Percentiles rank a stretch among this genome's conserved stretches.
These are phyloP conservation scores for Pelosia muscerda DNA, from an alignment of 2,888 invertebrate species.

Conservation along the genomic window DNA sequence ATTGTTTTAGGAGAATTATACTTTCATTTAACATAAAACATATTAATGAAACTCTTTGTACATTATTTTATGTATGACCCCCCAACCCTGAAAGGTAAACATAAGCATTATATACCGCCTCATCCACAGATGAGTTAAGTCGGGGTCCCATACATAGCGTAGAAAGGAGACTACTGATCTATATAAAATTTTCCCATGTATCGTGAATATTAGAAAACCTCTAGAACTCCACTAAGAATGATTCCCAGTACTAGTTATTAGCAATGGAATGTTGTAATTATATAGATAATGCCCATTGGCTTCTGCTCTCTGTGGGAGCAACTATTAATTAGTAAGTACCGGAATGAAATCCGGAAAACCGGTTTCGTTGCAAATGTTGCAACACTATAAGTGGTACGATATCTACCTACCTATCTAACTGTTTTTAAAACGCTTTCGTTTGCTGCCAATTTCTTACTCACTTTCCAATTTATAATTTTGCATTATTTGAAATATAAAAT, in stretches of 20 bases:
- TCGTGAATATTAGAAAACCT: neutral
- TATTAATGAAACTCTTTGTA: no score
- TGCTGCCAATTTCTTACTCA: neutral
- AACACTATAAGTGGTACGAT: neutral
- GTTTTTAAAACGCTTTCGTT: neutral
- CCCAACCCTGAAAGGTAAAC: neutral
- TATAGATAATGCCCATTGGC: neutral
- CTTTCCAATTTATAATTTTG: neutral
- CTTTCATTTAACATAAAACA: no score
- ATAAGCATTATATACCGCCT: neutral
- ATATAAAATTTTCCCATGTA: neutral
- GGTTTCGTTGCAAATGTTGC: constrained; percentile 1
- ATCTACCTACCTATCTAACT: neutral
- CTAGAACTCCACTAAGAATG: neutral
- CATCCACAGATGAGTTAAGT: neutral
- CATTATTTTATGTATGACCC: neutral
- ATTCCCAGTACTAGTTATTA: neutral
- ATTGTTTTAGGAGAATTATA: no score
- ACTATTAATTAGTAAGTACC: neutral
- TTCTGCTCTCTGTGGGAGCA: neutral
- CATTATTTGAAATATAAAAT: neutral
- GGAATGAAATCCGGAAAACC: constrained; percentile 1
- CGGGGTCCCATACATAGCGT: neutral
- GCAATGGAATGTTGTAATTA: neutral
- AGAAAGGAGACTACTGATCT: no score